Percentiles rank a stretch among this genome's conserved stretches.
Conservation (phyloP, 2,797 vertebrate species). For the Coreius guichenoti region DNA sequence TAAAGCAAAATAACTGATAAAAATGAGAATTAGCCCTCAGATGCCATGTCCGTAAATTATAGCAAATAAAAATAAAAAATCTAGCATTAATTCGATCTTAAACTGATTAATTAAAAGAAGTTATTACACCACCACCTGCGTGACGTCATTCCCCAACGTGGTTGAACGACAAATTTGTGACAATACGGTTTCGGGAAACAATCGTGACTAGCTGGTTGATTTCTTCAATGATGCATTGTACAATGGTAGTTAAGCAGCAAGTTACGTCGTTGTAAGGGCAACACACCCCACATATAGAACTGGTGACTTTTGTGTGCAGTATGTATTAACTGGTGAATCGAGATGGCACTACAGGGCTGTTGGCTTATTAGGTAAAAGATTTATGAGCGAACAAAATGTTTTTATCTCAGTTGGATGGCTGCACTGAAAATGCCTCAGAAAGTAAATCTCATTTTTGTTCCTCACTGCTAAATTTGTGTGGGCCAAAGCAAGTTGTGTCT, state of each 20-base stretch:
- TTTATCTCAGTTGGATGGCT: slow-evolving; percentile 23
- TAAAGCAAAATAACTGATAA: no score
- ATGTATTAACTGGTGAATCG: not conserved
- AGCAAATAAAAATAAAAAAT: no score
- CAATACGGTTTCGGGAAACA: not conserved
- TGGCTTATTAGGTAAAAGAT: slow-evolving; percentile 19
- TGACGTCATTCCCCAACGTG: no score
- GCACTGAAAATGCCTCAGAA: slow-evolving; percentile 6
- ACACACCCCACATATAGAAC: not conserved
- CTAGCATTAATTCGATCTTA: no score
- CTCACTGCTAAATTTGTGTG: slow-evolving; percentile 17
- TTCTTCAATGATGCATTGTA: not conserved
- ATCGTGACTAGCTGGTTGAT: not conserved
- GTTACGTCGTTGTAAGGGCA: not conserved
- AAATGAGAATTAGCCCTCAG: no score
- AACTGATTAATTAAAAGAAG: no score
- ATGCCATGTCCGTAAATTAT: no score
- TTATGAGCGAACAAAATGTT: slow-evolving; percentile 12
- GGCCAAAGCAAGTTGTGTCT: not conserved
- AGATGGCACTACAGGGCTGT: not conserved
- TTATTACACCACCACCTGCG: no score
- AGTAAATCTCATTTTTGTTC: not conserved
- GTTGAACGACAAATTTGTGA: no score
- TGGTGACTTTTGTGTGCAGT: not conserved
- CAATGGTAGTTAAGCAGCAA: not conserved